Evolutionary conservation across 1,140 invertebrate species (phyloP), one percentile per base, ranked within the genome.

Genomic region (Frieseomelitta varia): DNA sequence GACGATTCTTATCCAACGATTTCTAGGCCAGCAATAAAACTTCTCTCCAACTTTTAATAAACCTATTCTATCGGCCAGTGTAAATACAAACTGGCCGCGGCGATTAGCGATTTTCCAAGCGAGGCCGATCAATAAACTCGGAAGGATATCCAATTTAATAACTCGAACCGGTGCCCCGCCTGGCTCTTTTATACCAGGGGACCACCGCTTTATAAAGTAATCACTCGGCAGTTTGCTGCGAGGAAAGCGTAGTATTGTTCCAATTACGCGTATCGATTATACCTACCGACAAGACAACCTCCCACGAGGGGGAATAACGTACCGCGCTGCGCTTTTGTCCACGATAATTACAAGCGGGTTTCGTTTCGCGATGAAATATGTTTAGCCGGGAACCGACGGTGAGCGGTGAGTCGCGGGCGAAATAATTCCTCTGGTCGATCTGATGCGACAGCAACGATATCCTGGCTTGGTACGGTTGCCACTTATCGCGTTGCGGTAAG

Each of bases 261-360:
- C 75, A 78, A 83, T 83, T 83, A 83, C 74, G 55, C 27, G 75
- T 58, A 78, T 78, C 75, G 81, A 83, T 83, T 78, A 30, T 34
- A 51, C 34, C 56, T 47, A 47, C 39, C 55, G 53, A 56, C 73
- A 69, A 83, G 81, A 83, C 75, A 83, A 83, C 78, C 78, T 61
- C 39, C 74, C 63, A 69, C 65, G 74, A 39, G 21, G 30, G 39
- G 65, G 65, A n/a, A 51, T 24, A 74, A 17, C 2, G 63, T 27
- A 30, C n/a, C 14, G 15, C 15, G 53, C 68, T 12, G 21, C 11
- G 72, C 67, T 84, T 47, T 84, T 79, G 76, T 72, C 67, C 55
- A 27, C 21, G 74, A 83, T 83, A 79, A 83, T 83, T 78, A 83
- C 81, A 21, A 68, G 55, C 65, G 55, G 53, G 75, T 69, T 71